These are phyloP conservation scores for Lamellibrachia satsuma DNA, from an alignment of 2,888 invertebrate genomes.

Conservation along the genomic window DNA sequence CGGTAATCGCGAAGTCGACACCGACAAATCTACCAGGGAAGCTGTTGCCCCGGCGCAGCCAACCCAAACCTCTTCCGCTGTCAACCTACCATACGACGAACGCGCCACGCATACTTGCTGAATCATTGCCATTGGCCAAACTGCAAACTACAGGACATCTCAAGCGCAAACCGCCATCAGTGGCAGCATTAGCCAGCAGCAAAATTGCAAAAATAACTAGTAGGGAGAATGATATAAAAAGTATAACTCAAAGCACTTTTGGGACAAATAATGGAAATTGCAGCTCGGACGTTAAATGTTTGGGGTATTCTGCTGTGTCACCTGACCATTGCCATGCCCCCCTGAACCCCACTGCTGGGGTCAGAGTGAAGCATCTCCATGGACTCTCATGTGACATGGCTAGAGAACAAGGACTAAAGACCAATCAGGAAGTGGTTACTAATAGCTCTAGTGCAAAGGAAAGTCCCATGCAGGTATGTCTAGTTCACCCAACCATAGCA, in stretches of 20 bases:
- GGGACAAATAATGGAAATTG: neutral
- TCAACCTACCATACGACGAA: neutral
- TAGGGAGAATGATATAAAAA: neutral
- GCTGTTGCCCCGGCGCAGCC: neutral
- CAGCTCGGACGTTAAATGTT: neutral
- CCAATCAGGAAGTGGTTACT: neutral
- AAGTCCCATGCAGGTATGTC: neutral
- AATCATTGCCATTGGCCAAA: neutral
- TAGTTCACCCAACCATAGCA: neutral
- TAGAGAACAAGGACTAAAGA: neutral
- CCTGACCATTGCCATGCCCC: neutral
- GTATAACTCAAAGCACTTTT: neutral
- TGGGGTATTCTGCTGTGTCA: neutral
- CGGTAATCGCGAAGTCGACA: neutral
- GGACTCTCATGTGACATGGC: neutral
- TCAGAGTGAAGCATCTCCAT: neutral
- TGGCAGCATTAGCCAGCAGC: neutral
- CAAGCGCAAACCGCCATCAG: neutral
- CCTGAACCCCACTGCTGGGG: neutral
- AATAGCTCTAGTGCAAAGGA: neutral
- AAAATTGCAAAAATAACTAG: constrained; percentile 7
- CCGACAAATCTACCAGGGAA: neutral
- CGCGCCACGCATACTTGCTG: neutral
- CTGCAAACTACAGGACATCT: neutral
- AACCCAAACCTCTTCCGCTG: neutral